Conservation (phyloP, 2,888 invertebrate species). For the Dimorphilus gyrociliatus region DNA sequence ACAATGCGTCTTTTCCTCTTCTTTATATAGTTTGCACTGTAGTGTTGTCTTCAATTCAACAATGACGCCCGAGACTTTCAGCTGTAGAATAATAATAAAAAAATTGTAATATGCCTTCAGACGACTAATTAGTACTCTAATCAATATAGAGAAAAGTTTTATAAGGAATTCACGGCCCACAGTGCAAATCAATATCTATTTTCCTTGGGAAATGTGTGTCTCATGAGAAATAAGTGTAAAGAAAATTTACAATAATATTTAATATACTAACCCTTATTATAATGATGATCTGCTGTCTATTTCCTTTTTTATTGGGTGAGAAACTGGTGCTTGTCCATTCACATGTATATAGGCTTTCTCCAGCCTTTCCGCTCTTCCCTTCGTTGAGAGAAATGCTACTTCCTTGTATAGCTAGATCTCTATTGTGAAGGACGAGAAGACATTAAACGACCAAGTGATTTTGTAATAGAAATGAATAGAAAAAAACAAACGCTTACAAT, state of each 20-base stretch:
- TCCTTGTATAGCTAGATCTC: too few relatives aligned
- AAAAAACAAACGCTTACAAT: constrained; percentile 39
- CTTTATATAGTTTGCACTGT: constrained; percentile 44
- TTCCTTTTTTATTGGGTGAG: constrained; percentile 8
- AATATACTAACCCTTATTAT: too few relatives aligned
- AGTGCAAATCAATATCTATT: too few relatives aligned
- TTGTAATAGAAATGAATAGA: constrained; percentile 28
- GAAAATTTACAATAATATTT: too few relatives aligned
- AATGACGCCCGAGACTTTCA: constrained; percentile 1
- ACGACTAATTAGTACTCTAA: neutral
- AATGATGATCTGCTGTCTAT: constrained; percentile 6
- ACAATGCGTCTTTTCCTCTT: constrained; percentile 42
- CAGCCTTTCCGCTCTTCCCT: constrained; percentile 5
- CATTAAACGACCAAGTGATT: too few relatives aligned
- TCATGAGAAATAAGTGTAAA: too few relatives aligned
- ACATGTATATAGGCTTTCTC: constrained; percentile 5
- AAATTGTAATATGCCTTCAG: neutral
- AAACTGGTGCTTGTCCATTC: constrained; percentile 9
- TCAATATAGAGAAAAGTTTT: too few relatives aligned
- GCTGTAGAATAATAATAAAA: constrained; percentile 3
- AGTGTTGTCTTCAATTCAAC: constrained; percentile 38
- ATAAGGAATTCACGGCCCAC: too few relatives aligned
- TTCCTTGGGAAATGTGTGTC: too few relatives aligned
- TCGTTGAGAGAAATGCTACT: too few relatives aligned
- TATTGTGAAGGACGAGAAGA: too few relatives aligned